Conservation (phyloP, 1,140 invertebrate genomes). For the Cherax destructor region DNA sequence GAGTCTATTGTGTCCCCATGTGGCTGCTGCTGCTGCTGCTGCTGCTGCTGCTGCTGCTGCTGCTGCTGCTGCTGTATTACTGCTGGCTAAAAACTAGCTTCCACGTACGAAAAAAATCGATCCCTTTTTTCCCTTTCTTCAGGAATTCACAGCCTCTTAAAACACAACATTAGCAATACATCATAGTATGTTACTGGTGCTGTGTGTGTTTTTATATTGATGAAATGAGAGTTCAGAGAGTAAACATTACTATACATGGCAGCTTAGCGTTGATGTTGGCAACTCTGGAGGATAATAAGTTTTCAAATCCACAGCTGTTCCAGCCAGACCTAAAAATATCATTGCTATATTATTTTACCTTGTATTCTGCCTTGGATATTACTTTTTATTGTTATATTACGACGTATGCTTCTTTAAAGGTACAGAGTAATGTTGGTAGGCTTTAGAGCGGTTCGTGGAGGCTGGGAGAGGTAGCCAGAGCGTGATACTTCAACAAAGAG, state of each 20-base stretch:
- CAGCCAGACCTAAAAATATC: neutral
- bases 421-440: neutral
- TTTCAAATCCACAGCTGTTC: constrained; percentile 55
- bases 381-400: too few relatives aligned
- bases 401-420: neutral
- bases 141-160: too few relatives aligned
- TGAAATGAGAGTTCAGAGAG: too few relatives aligned
- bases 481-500: constrained; percentile 46
- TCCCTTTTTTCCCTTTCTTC: neutral
- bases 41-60: too few relatives aligned
- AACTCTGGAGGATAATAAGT: constrained; percentile 45
- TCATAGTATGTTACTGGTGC: too few relatives aligned
- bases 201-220: too few relatives aligned
- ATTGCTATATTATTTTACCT: neutral
- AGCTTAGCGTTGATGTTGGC: constrained; percentile 1
- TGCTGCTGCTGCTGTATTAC: too few relatives aligned
- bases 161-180: too few relatives aligned
- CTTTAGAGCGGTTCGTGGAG: neutral
- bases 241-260: too few relatives aligned
- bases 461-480: neutral
- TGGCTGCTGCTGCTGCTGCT: neutral
- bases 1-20: constrained; percentile 51
- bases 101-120: neutral
- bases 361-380: too few relatives aligned
- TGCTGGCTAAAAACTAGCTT: too few relatives aligned